Evolutionary conservation across 2,888 invertebrate species (phyloP).

Genomic region (Ormia ochracea): DNA sequence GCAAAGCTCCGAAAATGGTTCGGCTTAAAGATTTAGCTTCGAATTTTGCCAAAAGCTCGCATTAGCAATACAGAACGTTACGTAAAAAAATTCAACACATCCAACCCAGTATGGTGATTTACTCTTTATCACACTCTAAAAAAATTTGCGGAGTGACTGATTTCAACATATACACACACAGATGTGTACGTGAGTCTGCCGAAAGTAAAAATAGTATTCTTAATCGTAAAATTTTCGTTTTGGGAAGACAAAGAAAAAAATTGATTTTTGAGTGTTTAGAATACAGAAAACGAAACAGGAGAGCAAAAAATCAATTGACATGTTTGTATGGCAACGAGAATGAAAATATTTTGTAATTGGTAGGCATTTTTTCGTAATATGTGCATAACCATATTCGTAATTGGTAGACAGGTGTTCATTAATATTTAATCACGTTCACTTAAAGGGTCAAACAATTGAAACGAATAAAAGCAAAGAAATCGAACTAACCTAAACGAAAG

Average conservation of each 20-base stretch:
- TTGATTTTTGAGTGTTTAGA: background rate
- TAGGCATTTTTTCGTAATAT: too few relatives aligned
- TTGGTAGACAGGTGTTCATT: conserved; percentile 49
- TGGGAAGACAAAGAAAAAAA: background rate
- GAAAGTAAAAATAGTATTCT: background rate
- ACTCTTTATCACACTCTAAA: conserved; percentile 13
- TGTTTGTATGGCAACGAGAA: background rate
- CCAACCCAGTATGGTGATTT: conserved; percentile 24
- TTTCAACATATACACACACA: background rate
- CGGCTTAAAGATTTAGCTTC: too few relatives aligned
- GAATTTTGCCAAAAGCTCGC: too few relatives aligned
- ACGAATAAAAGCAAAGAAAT: background rate
- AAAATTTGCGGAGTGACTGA: background rate
- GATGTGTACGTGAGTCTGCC: background rate
- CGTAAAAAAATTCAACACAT: too few relatives aligned
- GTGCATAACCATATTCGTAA: too few relatives aligned
- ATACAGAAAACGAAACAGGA: background rate
- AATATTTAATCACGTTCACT: conserved; percentile 51
- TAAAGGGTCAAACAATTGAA: conserved; percentile 2
- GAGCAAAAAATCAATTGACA: conserved; percentile 37
- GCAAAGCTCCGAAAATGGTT: too few relatives aligned
- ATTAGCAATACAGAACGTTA: too few relatives aligned
- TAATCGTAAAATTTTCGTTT: background rate
- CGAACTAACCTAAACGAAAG: conserved; percentile 1
- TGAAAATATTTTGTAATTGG: background rate